A percentile compares a stretch with the other conserved stretches of the same genome.
Evolutionary conservation across 2,888 invertebrate species (phyloP).

Genomic region (Fragum fragum): DNA sequence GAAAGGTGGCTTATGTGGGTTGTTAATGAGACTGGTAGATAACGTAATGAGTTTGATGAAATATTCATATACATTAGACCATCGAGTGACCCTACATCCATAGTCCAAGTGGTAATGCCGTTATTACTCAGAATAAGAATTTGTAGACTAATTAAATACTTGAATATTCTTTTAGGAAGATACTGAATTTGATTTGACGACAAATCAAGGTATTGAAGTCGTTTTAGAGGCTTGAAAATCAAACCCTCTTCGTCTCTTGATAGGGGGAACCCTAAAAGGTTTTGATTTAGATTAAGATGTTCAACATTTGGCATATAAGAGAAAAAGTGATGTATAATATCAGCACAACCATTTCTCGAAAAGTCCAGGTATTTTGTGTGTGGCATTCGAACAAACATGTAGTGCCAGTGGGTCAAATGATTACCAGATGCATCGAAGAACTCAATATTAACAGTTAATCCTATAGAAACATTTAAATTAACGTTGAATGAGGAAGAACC

Average conservation of each 20-base stretch:
- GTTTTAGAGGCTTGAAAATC: conserved; percentile 33
- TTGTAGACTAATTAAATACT: neutral
- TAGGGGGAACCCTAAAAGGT: conserved; percentile 38
- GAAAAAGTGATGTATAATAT: conserved; percentile 18
- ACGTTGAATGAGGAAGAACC: neutral
- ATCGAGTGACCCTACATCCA: neutral
- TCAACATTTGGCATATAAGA: conserved; percentile 2
- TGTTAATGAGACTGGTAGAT: neutral
- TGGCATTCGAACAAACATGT: conserved; percentile 19
- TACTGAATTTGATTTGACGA: conserved; percentile 33
- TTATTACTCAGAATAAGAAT: conserved; percentile 40
- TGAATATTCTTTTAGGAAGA: conserved; percentile 2
- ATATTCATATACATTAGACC: neutral
- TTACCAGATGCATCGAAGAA: conserved; percentile 39
- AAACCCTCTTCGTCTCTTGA: conserved; percentile 7
- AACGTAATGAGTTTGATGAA: neutral
- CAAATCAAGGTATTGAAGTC: conserved; percentile 35
- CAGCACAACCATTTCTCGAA: conserved; percentile 35
- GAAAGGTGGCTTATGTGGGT: neutral
- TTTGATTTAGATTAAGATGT: conserved; percentile 31
- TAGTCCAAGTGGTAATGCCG: neutral
- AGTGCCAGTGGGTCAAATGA: conserved; percentile 13
- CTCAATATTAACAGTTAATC: neutral
- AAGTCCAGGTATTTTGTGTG: conserved; percentile 34
- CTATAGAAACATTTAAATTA: neutral